Conservation (phyloP, 1,140 invertebrate species). For the Temnothorax longispinosus region DNA sequence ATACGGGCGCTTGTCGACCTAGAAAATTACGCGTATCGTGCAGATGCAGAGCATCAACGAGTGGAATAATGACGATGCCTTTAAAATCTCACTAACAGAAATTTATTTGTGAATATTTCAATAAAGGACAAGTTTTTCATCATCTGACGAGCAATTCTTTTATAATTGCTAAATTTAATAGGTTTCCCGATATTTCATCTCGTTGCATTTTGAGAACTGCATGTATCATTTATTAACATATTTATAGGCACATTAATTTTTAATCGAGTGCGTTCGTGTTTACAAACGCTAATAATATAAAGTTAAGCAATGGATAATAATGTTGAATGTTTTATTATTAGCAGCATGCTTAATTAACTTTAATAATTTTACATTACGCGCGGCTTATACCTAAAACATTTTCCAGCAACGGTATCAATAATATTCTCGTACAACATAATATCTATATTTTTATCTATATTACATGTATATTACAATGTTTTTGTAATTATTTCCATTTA, state of each 20-base stretch:
- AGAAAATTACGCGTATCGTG: conserved; percentile 7
- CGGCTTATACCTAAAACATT: background rate
- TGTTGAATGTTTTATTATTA: background rate
- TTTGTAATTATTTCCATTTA: background rate
- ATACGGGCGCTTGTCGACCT: conserved; percentile 37
- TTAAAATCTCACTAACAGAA: background rate
- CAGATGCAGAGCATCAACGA: background rate
- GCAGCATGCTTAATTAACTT: background rate
- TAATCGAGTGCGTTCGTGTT: background rate
- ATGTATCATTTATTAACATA: background rate
- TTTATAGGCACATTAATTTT: conserved; percentile 5
- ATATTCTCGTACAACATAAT: too few relatives aligned
- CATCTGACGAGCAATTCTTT: background rate
- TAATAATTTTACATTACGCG: background rate
- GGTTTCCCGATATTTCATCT: too few relatives aligned
- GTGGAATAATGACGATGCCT: background rate
- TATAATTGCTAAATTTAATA: background rate
- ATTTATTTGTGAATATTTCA: background rate
- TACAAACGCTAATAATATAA: background rate
- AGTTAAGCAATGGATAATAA: conserved; percentile 29
- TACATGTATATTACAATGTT: too few relatives aligned
- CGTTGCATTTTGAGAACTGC: too few relatives aligned
- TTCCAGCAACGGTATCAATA: background rate
- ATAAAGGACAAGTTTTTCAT: background rate
- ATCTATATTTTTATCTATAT: too few relatives aligned